Conservation (phyloP, 2,797 vertebrate species). For the Bothrops alternatus region DNA sequence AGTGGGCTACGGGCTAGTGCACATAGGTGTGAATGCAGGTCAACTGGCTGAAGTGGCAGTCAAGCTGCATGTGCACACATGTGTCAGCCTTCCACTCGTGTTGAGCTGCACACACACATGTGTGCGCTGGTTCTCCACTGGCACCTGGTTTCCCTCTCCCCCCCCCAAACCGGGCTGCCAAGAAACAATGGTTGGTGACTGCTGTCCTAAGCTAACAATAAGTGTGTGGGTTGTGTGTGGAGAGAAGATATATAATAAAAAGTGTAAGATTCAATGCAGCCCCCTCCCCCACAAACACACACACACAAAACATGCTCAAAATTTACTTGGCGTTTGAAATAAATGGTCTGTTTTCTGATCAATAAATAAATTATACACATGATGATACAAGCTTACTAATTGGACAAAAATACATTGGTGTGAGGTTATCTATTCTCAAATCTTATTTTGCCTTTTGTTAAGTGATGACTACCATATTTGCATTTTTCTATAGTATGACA, state of each 20-base stretch:
- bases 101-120: too few species aligned
- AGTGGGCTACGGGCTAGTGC: too few species aligned
- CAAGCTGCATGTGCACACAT: too few species aligned
- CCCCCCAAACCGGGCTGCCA: too few species aligned
- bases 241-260: background rate
- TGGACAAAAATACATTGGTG: background rate
- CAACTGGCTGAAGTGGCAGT: too few species aligned
- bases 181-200: too few species aligned
- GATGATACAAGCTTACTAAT: background rate
- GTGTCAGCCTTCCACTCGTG: too few species aligned
- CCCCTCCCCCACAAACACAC: fast-evolving
- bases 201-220: background rate
- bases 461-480: background rate
- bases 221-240: background rate
- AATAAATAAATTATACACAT: background rate
- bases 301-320: background rate
- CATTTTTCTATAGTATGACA: too few species aligned
- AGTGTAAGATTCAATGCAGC: background rate
- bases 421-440: background rate
- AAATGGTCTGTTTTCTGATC: background rate
- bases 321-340: background rate
- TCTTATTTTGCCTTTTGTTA: conserved; percentile 2
- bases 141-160: too few species aligned
- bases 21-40: too few species aligned
- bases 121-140: too few species aligned